phyloP scores from a whole-genome alignment of 2,113 vertebrate species.

The Odocoileus hemionus region DNA sequence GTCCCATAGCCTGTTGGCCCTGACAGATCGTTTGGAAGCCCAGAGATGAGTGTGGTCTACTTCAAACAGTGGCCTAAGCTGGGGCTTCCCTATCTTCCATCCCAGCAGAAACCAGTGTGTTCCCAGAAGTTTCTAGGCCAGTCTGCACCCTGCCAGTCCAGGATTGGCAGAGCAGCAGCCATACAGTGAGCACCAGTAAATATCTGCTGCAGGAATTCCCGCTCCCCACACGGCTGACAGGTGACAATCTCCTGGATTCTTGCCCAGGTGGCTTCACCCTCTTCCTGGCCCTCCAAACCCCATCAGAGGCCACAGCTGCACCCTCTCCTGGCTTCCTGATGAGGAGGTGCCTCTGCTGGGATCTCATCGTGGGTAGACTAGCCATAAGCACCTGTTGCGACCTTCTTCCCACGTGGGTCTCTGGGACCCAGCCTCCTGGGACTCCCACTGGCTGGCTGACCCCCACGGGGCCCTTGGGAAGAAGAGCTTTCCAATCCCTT shows the following conservation, averaged over 20 bases:
- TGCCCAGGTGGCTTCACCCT: background rate
- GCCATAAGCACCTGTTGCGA: rapidly evolving
- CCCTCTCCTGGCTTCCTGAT: background rate
- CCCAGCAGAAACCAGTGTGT: background rate
- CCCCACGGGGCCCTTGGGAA: background rate
- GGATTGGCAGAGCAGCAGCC: background rate
- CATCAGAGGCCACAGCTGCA: background rate
- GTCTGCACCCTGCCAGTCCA: background rate
- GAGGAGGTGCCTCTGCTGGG: background rate
- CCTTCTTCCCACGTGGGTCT: background rate
- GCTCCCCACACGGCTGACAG: too few species aligned
- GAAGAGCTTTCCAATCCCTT: background rate
- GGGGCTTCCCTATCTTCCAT: background rate
- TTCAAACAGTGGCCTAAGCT: background rate
- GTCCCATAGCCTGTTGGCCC: background rate
- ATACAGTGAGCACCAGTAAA: background rate
- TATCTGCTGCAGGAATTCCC: background rate
- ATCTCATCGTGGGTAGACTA: background rate
- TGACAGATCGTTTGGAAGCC: background rate
- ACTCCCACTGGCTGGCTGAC: background rate
- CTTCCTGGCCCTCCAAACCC: background rate
- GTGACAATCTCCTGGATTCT: background rate
- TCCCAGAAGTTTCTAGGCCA: background rate
- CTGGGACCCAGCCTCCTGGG: background rate
- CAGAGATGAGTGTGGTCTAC: background rate